Conservation (phyloP, 2,888 invertebrate species). For the Trypoxylon attenuatum region DNA sequence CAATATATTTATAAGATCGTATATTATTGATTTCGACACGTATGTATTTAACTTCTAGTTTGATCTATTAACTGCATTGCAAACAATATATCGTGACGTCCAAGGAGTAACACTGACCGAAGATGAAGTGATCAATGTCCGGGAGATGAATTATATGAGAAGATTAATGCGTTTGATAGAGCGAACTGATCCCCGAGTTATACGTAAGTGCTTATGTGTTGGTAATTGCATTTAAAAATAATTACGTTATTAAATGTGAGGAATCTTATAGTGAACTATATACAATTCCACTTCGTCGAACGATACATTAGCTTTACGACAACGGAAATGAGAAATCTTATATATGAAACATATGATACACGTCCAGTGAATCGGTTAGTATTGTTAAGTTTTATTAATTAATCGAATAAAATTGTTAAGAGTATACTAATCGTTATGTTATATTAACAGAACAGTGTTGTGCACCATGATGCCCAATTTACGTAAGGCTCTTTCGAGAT, state of each 20-base stretch:
- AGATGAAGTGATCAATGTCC: background rate
- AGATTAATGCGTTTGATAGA: background rate
- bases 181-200: background rate
- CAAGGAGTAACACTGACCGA: background rate
- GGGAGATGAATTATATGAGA: background rate
- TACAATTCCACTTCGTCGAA: background rate
- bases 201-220: too few relatives aligned
- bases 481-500: background rate
- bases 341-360: background rate
- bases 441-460: background rate
- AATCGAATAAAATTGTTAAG: too few relatives aligned
- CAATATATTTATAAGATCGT: background rate
- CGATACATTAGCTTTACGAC: background rate
- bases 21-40: background rate
- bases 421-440: too few relatives aligned
- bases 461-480: background rate
- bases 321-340: background rate
- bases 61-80: background rate
- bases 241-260: background rate
- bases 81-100: background rate
- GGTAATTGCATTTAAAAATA: background rate
- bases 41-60: background rate
- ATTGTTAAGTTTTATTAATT: too few relatives aligned
- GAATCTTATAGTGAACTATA: background rate
- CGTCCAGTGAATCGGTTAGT: background rate